Percentiles rank a stretch among this genome's conserved stretches.
These are phyloP conservation scores for Bombylius major DNA, from an alignment of 2,888 invertebrate genomes.

Conservation along the genomic window DNA sequence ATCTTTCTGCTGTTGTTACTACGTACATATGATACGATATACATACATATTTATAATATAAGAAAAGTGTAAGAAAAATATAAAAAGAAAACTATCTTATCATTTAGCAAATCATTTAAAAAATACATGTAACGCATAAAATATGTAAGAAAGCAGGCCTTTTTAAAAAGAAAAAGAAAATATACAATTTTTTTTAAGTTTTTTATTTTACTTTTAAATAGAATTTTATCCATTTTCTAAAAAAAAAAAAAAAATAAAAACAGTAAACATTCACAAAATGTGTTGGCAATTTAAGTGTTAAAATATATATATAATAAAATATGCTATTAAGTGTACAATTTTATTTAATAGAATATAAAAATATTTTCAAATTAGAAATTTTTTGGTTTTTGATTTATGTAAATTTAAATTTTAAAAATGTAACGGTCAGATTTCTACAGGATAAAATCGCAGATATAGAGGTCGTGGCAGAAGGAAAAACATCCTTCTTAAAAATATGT, in stretches of 20 bases:
- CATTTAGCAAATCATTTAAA: too few species aligned
- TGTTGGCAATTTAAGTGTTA: conserved; percentile 3
- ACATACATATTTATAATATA: too few species aligned
- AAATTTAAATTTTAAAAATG: too few species aligned
- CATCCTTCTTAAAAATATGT: too few species aligned
- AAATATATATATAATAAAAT: neutral
- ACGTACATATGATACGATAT: too few species aligned
- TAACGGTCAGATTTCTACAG: too few species aligned
- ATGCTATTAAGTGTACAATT: conserved; percentile 7
- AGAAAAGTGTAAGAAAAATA: too few species aligned
- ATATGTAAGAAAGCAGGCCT: conserved; percentile 1
- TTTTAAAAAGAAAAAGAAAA: neutral
- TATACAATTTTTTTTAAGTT: neutral
- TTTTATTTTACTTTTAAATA: neutral
- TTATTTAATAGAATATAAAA: conserved; percentile 6
- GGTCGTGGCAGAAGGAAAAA: too few species aligned
- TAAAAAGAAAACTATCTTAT: too few species aligned
- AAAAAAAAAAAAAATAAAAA: neutral
- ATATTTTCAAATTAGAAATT: neutral
- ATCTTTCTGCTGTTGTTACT: too few species aligned
- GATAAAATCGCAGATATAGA: too few species aligned
- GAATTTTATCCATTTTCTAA: neutral
- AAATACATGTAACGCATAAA: neutral
- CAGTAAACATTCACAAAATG: neutral
- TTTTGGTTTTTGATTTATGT: too few species aligned